These are phyloP conservation scores for Coregonus sp. DNA, from an alignment of 2,797 vertebrate genomes.

Conservation along the genomic window DNA sequence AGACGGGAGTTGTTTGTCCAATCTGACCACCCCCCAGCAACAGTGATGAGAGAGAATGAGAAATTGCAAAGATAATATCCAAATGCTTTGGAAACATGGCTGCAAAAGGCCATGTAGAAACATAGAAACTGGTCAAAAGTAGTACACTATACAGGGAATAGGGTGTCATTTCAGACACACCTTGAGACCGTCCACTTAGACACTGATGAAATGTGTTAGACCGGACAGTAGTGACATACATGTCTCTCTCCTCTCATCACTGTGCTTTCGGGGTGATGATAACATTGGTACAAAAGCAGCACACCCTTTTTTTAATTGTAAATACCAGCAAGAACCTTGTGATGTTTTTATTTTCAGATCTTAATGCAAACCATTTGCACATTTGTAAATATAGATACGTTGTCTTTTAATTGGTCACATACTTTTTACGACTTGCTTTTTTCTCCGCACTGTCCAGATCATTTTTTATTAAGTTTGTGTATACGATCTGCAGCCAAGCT, in stretches of 20 bases:
- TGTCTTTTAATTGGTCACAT: slow-evolving; percentile 56
- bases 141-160: no score
- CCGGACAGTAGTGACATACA: not conserved
- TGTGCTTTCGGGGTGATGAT: not conserved
- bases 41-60: not conserved
- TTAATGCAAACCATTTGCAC: slow-evolving; percentile 75
- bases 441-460: slow-evolving; percentile 28
- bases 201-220: not conserved
- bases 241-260: not conserved
- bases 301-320: slow-evolving; percentile 10
- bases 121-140: not conserved
- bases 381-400: slow-evolving; percentile 73
- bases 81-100: not conserved
- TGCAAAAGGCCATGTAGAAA: not conserved
- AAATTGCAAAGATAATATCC: not conserved
- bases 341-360: slow-evolving; percentile 50
- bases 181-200: not conserved
- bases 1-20: slow-evolving; percentile 1
- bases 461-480: slow-evolving; percentile 32
- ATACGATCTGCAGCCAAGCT: slow-evolving; percentile 62
- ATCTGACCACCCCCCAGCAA: not conserved
- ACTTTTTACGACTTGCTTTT: slow-evolving; percentile 30
- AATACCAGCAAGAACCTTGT: slow-evolving; percentile 57
- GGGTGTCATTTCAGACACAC: not conserved
- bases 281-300: slow-evolving; percentile 26